Conservation (phyloP, 2,113 vertebrate genomes). For the Urocitellus parryii region DNA sequence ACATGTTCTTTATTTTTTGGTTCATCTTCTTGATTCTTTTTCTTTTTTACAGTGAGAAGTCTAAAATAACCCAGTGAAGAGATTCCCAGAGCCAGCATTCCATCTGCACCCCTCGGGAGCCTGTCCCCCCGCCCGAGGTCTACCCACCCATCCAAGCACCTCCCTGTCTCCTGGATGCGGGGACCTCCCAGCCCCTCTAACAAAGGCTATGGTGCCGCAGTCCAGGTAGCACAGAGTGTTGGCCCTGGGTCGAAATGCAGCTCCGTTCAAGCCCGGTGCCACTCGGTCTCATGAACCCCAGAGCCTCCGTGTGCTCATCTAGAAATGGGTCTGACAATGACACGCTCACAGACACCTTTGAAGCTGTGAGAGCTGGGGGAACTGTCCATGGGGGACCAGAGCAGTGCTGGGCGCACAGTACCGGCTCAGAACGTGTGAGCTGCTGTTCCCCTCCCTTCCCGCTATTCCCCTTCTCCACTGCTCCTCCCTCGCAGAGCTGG, state of each 20-base stretch:
- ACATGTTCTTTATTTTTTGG: neutral
- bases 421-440: too few relatives aligned
- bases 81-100: neutral
- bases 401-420: fast-evolving
- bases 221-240: neutral
- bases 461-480: neutral
- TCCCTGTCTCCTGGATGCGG: too few relatives aligned
- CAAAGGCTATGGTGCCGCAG: neutral
- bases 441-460: neutral
- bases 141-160: neutral
- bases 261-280: fast-evolving
- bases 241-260: neutral
- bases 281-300: neutral
- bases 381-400: neutral
- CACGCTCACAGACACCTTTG: neutral
- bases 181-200: neutral
- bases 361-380: neutral
- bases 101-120: neutral
- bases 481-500: neutral
- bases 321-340: neutral
- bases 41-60: neutral
- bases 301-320: neutral
- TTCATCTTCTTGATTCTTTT: neutral
- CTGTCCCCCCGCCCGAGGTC: too few relatives aligned
- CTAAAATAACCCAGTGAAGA: neutral